Evolutionary conservation across 2,888 invertebrate genomes (phyloP), one percentile per base, ranked within the genome.

Genomic region (Allacma fusca): DNA sequence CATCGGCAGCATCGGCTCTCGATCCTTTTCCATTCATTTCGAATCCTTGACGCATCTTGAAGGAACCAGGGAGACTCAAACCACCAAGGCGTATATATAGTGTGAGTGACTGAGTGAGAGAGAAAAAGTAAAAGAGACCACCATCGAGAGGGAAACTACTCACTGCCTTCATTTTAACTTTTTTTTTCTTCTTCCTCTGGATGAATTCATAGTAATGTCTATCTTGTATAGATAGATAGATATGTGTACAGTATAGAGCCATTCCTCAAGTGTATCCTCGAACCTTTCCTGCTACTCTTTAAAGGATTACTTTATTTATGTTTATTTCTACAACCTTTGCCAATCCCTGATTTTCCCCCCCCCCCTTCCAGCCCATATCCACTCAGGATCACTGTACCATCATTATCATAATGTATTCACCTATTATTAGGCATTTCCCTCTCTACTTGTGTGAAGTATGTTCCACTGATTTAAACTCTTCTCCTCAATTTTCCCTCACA

Each of bases 1-100:
- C 73, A 73, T 73, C 64, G 73, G 73, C 73, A 62, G 73, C 73
- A 73, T 73, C 62, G 26, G 12, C 26, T 69, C 40, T 21, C 28
- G 23, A 26, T 67, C 50, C 57, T 57, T 5, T 71, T 59, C 72
- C 59, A 72, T 72, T 72, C 72, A 72, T 72, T 72, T 72, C 57
- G 59, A 59, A 72, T 71, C 71, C 71, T 57, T 50, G 24, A 71
- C 57, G 43, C 44, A 69, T 69, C 69, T 69, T 69, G 50, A 50
- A 50, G 50, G 50, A 50, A 50, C 50, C 19, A 16, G 50, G 19
- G 16, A 50, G 16, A n/a, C 19, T 50, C n/a, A 2, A 50, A n/a
- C n/a, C 19, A 2, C 19, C 2, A 16, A n/a, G 50, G n/a, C 5
- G 50, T 13, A 1, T 50, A 5, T 50, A 50, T 13, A 50, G 7